These are phyloP conservation scores for Electrophaes corylata DNA, from an alignment of 2,888 invertebrate species.

Conservation along the genomic window DNA sequence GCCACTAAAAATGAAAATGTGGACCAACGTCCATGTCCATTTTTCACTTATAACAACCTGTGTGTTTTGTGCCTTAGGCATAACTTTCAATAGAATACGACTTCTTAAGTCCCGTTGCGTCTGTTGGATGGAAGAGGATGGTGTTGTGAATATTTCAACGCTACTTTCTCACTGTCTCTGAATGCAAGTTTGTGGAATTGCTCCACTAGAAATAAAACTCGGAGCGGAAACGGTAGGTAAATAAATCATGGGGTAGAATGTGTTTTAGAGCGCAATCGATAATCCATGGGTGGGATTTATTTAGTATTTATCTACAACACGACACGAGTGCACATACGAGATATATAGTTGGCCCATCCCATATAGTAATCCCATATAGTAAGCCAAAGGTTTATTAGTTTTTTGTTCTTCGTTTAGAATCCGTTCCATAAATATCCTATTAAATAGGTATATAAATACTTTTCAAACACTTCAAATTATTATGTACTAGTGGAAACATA, in stretches of 20 bases:
- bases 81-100: slow-evolving; percentile 13
- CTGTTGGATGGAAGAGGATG: slow-evolving; percentile 1
- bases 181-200: slow-evolving; percentile 13
- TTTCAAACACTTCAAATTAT: too few relatives aligned
- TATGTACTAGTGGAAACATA: too few relatives aligned
- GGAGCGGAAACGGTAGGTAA: slow-evolving; percentile 9
- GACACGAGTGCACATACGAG: not conserved
- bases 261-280: not conserved
- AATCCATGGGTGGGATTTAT: not conserved
- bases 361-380: too few relatives aligned
- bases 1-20: too few relatives aligned
- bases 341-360: too few relatives aligned
- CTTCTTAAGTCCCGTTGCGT: slow-evolving; percentile 7
- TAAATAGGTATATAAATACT: too few relatives aligned
- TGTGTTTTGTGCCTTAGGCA: not conserved
- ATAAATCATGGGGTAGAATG: slow-evolving; percentile 8
- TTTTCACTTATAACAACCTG: not conserved
- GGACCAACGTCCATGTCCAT: not conserved
- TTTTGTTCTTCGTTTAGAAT: too few relatives aligned
- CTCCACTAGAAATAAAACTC: slow-evolving; percentile 15
- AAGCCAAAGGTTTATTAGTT: too few relatives aligned
- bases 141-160: slow-evolving; percentile 13
- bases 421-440: too few relatives aligned
- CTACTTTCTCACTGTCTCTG: slow-evolving; percentile 4
- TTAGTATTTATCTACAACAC: not conserved